phyloP scores from a whole-genome alignment of 2,888 invertebrate species.

The Macrosiphum euphorbiae region DNA sequence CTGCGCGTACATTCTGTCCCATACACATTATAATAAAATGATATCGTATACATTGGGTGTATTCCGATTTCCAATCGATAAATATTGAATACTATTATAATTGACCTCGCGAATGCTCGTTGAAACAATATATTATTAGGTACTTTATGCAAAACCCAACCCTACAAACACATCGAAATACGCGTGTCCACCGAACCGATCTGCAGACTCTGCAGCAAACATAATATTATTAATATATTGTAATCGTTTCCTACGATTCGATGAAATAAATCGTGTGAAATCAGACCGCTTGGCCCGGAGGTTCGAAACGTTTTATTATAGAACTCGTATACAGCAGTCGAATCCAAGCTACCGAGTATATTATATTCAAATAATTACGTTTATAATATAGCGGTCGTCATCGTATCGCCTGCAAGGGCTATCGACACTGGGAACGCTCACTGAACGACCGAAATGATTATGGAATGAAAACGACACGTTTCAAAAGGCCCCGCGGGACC shows the following conservation, averaged over 20 bases:
- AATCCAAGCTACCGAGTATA: neutral
- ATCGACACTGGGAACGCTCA: neutral
- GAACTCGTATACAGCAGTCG: neutral
- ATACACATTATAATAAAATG: neutral
- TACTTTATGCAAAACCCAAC: neutral
- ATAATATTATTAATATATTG: neutral
- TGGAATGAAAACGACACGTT: constrained; percentile 25
- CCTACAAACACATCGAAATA: neutral
- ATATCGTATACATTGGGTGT: neutral
- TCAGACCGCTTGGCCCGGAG: neutral
- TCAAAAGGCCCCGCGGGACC: constrained; percentile 38
- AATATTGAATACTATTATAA: neutral
- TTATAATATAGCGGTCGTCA: neutral
- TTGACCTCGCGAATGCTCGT: neutral
- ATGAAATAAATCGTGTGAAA: constrained; percentile 14
- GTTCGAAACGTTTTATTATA: neutral
- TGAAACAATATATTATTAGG: neutral
- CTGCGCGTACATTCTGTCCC: neutral
- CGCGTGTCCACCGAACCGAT: neutral
- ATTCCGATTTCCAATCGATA: neutral
- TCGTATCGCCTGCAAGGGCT: neutral
- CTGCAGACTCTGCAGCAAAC: neutral
- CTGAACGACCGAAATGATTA: constrained; percentile 3
- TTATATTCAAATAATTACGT: constrained; percentile 2
- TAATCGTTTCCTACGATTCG: neutral